Percentiles rank a stretch among this genome's conserved stretches.
phyloP scores from a whole-genome alignment of 1,140 invertebrate species.

The Drosophila simulans region DNA sequence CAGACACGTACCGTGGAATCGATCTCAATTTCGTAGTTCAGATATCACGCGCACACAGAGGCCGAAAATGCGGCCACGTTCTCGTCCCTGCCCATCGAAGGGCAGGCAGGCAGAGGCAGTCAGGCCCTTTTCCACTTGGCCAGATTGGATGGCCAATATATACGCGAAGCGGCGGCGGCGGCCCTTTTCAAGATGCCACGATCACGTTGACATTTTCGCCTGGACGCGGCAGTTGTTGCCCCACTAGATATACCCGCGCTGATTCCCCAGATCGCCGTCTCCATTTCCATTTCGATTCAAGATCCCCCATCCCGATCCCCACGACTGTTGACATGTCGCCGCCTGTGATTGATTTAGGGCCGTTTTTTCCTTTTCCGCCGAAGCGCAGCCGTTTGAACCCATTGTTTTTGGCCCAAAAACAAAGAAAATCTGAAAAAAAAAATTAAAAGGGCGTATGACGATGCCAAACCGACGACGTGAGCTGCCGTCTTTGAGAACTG shows the following conservation, averaged over 20 bases:
- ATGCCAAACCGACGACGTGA: conserved; percentile 18
- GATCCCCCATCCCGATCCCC: conserved; percentile 3
- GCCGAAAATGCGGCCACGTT: conserved; percentile 56
- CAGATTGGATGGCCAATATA: conserved; percentile 63
- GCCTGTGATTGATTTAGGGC: conserved; percentile 77
- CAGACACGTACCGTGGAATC: conserved; percentile 70
- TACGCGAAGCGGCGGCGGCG: conserved; percentile 35
- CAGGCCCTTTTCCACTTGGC: not conserved
- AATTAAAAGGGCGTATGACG: conserved; percentile 35
- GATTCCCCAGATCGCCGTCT: not conserved
- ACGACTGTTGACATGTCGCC: conserved; percentile 71
- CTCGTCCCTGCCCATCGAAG: conserved; percentile 10
- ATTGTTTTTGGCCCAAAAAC: conserved; percentile 71
- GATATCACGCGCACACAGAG: conserved; percentile 71
- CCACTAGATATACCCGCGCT: not conserved
- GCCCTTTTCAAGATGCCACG: conserved; percentile 76
- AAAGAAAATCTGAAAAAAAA: not conserved
- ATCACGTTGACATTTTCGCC: conserved; percentile 77
- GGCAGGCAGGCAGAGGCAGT: too few relatives aligned
- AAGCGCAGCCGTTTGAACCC: conserved; percentile 79
- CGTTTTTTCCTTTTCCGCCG: conserved; percentile 77
- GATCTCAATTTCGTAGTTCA: conserved; percentile 83
- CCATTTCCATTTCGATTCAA: not conserved
- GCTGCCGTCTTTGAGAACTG: conserved; percentile 12
- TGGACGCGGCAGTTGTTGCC: conserved; percentile 34